Evolutionary conservation across 1,140 invertebrate genomes (phyloP), one percentile per base, ranked within the genome.

Genomic region (Neodiprion pinetum): DNA sequence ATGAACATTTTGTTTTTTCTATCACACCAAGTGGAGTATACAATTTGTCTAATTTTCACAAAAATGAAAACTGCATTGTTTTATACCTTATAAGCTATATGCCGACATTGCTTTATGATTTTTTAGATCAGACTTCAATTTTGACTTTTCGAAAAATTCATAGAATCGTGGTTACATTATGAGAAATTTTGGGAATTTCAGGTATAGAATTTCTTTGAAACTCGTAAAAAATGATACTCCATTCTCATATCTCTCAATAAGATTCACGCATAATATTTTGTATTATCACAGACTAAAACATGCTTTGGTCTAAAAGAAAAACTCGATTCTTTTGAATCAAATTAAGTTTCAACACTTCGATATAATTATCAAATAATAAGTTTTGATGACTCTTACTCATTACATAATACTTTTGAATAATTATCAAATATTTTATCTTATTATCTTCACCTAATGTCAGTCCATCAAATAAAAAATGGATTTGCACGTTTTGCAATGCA

Each of bases 231-330:
- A 75, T 17, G 21, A 72, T 80, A 77, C 74, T 69, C 76, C 72
- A 72, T 81, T 73, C 74, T 79, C 84, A 79, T 80, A 75, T 80
- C 81, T 80, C 73, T 79, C 77, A 79, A 74, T 75, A 77, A 77
- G 81, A 82, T 76, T 79, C 75, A 83, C 81, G 75, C 78, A 80
- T 75, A 77, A 80, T 74, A 83, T 75, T 82, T 80, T 81, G 82
- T 77, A 77, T 78, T 77, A 88, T 88, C 87, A 88, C 87, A 88
- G 87, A 88, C 84, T 88, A 88, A 87, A 87, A 86, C 86, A 88
- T 88, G 86, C 87, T 88, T 88, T 88, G 87, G 87, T 88, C 84
- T 87, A 86, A 81, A 86, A 40, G 28, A 40, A 40, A 83, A 83
- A 87, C 82, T 80, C 75, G 84, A 65, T 77, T 72, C 49, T 7